Percentiles rank a stretch among this genome's conserved stretches.
Conservation (phyloP, 2,888 invertebrate genomes). For the Pandemis corylana region DNA sequence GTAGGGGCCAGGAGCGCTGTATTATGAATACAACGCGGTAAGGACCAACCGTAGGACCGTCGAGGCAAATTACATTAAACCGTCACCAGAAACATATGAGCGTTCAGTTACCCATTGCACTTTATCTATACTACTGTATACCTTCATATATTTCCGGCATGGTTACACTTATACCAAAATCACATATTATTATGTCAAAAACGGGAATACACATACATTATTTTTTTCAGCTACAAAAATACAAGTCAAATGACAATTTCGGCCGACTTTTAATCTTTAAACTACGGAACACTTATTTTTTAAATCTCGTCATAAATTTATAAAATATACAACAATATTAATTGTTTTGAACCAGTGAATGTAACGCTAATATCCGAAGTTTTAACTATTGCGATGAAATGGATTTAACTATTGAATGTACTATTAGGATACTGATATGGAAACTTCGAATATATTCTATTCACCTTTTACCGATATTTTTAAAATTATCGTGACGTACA, state of each 20-base stretch:
- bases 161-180: constrained; percentile 31
- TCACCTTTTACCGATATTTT: background rate
- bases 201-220: constrained; percentile 37
- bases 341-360: constrained; percentile 28
- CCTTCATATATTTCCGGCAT: background rate
- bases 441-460: constrained; percentile 26
- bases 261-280: background rate
- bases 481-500: background rate
- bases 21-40: background rate
- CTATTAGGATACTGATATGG: constrained; percentile 33
- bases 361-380: constrained; percentile 23
- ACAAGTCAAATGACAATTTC: constrained; percentile 17
- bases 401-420: constrained; percentile 35
- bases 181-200: constrained; percentile 41
- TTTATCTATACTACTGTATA: background rate
- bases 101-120: background rate
- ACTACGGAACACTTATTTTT: constrained; percentile 18
- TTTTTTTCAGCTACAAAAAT: constrained; percentile 30
- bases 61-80: constrained; percentile 10
- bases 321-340: constrained; percentile 40
- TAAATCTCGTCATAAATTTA: constrained; percentile 39
- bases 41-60: background rate
- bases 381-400: constrained; percentile 15
- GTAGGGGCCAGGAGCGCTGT: background rate
- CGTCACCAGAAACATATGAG: background rate